These are phyloP conservation scores for Orientallactaga sibirica DNA, from an alignment of 2,797 vertebrate genomes.

Conservation along the genomic window DNA sequence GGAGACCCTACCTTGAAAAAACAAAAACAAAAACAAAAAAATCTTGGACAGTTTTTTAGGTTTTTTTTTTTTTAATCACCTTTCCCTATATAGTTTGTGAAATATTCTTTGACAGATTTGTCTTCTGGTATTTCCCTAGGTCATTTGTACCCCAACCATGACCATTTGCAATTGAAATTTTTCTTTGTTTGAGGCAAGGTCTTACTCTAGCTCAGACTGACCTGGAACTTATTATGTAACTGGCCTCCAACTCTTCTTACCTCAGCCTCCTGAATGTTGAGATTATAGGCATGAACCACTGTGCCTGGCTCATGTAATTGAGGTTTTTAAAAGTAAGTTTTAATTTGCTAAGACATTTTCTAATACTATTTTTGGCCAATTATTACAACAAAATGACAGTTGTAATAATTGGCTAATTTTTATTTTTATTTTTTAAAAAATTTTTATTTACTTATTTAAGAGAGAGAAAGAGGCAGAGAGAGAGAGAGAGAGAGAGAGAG, in stretches of 20 bases:
- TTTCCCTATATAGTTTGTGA: conserved; percentile 25
- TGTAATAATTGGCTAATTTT: too few relatives aligned
- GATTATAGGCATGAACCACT: too few relatives aligned
- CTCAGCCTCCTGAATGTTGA: too few relatives aligned
- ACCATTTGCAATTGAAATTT: neutral
- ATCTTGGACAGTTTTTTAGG: neutral
- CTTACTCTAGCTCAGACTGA: too few relatives aligned
- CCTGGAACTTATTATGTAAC: too few relatives aligned
- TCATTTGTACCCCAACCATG: neutral
- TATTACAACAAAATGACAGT: neutral
- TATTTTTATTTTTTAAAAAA: neutral
- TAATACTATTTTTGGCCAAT: conserved; percentile 1
- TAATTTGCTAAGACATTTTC: conserved; percentile 41
- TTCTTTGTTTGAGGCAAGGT: too few relatives aligned
- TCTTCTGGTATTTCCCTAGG: conserved; percentile 29
- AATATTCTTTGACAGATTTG: conserved; percentile 44
- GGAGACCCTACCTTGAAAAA: too few relatives aligned
- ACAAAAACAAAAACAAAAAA: neutral
- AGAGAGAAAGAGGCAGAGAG: too few relatives aligned
- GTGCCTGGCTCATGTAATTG: too few relatives aligned
- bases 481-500: too few relatives aligned
- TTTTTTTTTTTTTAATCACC: conserved; percentile 21
- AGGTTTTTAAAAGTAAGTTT: conserved; percentile 37
- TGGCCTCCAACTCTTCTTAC: too few relatives aligned
- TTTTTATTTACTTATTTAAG: too few relatives aligned